These are phyloP conservation scores for Pseudoatta argentina DNA, from an alignment of 1,140 invertebrate genomes.

Conservation along the genomic window DNA sequence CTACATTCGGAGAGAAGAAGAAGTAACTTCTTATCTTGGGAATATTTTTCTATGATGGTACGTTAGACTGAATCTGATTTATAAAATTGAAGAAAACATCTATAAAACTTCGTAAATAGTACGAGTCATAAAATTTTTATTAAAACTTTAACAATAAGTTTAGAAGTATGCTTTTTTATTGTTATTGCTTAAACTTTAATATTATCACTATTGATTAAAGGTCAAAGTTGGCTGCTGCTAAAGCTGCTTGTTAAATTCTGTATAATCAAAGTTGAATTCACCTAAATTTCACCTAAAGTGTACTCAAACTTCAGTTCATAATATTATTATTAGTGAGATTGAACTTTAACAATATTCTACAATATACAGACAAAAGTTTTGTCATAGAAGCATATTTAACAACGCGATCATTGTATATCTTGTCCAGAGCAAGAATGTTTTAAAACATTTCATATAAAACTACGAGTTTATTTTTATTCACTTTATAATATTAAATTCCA, in stretches of 20 bases:
- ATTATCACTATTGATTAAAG: slow-evolving; percentile 19
- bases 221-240: slow-evolving; percentile 15
- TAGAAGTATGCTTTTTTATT: not conserved
- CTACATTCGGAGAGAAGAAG: not conserved
- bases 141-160: not conserved
- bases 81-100: slow-evolving; percentile 13
- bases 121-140: not conserved
- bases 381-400: not conserved
- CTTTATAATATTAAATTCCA: not conserved
- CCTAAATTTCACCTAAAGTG: slow-evolving; percentile 10
- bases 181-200: slow-evolving; percentile 8
- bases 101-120: not conserved
- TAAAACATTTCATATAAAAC: slow-evolving; percentile 5
- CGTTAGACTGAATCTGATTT: slow-evolving; percentile 7
- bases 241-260: slow-evolving; percentile 26
- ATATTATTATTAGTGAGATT: slow-evolving; percentile 29
- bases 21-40: slow-evolving; percentile 1
- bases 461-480: not conserved
- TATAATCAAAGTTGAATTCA: slow-evolving; percentile 34
- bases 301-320: slow-evolving; percentile 25
- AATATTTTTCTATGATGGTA: slow-evolving; percentile 13
- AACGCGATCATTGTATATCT: not conserved
- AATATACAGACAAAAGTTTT: not conserved
- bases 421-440: not conserved
- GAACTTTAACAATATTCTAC: slow-evolving; percentile 24